Evolutionary conservation across 1,140 invertebrate species (phyloP).

Genomic region (Drosophila gunungcola): DNA sequence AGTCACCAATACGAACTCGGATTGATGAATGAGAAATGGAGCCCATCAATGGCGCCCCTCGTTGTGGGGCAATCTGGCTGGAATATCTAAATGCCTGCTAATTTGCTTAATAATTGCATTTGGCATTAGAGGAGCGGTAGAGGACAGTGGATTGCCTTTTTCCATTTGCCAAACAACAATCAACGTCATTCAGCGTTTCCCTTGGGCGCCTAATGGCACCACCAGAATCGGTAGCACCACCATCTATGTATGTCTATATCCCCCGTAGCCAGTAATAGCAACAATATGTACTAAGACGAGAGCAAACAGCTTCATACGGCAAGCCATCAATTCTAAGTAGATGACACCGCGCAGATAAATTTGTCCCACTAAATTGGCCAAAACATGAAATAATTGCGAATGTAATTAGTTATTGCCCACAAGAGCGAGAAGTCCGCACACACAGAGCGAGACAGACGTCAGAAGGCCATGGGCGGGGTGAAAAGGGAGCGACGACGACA

Average conservation of each 20-base stretch:
- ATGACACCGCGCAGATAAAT: conserved; percentile 85
- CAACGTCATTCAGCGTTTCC: conserved; percentile 63
- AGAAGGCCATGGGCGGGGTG: conserved; percentile 1
- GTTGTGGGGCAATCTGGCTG: conserved; percentile 61
- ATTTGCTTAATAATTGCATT: conserved; percentile 82
- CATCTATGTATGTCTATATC: background rate
- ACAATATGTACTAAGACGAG: conserved; percentile 22
- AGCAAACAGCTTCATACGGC: conserved; percentile 65
- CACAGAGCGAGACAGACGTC: conserved; percentile 17
- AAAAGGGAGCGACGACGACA: conserved; percentile 1
- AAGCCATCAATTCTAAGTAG: conserved; percentile 84
- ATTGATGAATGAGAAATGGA: conserved; percentile 66
- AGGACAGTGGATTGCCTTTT: conserved; percentile 47
- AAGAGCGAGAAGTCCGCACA: conserved; percentile 70
- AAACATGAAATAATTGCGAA: conserved; percentile 85
- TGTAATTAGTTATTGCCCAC: conserved; percentile 85
- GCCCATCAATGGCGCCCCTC: conserved; percentile 67
- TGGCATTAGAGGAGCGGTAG: conserved; percentile 57
- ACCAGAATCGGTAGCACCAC: conserved; percentile 9
- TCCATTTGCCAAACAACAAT: conserved; percentile 72
- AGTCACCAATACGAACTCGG: conserved; percentile 1
- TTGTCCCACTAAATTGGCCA: conserved; percentile 85
- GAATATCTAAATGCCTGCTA: conserved; percentile 77
- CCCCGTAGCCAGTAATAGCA: conserved; percentile 25
- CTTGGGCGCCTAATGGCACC: conserved; percentile 61